A percentile compares a stretch with the other conserved stretches of the same genome.
Evolutionary conservation across 1,140 invertebrate species (phyloP).

Genomic region (Hycleus phaleratus): DNA sequence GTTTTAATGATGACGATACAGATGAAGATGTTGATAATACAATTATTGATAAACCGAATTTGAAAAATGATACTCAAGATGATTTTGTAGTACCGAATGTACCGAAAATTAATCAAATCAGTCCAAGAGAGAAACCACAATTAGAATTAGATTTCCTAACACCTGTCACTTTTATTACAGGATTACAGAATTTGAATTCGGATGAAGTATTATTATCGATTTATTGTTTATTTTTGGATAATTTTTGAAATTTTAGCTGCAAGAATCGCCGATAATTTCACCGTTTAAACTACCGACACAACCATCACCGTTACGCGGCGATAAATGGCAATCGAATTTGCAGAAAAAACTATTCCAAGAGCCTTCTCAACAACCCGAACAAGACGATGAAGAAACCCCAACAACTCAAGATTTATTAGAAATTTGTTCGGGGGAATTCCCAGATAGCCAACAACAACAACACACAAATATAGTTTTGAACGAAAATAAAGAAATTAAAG

Average conservation of each 20-base stretch:
- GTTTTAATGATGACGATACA: conserved; percentile 24
- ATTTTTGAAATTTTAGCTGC: not conserved
- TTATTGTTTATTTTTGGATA: conserved; percentile 5
- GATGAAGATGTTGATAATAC: conserved; percentile 32
- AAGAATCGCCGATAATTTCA: conserved; percentile 11
- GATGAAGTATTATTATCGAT: conserved; percentile 21
- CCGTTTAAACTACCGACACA: conserved; percentile 22
- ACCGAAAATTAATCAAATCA: conserved; percentile 7
- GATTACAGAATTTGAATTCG: conserved; percentile 34
- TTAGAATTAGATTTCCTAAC: conserved; percentile 29
- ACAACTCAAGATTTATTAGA: conserved; percentile 34
- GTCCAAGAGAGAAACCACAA: conserved; percentile 7
- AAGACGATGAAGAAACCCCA: not conserved
- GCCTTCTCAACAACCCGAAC: conserved; percentile 10
- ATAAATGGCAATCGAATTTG: conserved; percentile 18
- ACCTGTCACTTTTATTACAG: conserved; percentile 30
- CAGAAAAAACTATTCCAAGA: conserved; percentile 41
- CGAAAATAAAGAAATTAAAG: conserved; percentile 24
- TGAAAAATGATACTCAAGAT: conserved; percentile 19
- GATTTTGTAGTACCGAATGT: conserved; percentile 28
- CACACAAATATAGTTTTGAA: not conserved
- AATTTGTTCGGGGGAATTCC: conserved; percentile 38
- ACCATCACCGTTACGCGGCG: conserved; percentile 29
- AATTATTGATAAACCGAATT: conserved; percentile 3
- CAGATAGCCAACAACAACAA: conserved; percentile 12